Conservation (phyloP, 2,113 vertebrate species). For the Pelusios castaneus region DNA sequence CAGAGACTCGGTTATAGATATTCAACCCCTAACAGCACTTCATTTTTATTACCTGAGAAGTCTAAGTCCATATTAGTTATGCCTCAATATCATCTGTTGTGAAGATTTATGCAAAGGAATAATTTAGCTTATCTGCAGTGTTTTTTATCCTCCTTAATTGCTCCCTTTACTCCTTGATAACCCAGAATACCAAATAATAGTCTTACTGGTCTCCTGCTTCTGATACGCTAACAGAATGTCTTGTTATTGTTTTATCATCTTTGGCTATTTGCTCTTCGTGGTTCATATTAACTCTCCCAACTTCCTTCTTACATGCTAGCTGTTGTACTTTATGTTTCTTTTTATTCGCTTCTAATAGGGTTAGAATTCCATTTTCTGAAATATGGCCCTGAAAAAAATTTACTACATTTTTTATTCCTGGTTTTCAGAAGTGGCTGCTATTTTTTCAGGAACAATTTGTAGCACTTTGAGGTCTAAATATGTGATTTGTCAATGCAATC, state of each 20-base stretch:
- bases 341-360: not conserved
- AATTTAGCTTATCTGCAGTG: not conserved
- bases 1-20: not conserved
- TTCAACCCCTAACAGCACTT: not conserved
- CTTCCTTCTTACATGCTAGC: not conserved
- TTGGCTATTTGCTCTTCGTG: not conserved
- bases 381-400: not conserved
- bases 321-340: not conserved
- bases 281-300: not conserved
- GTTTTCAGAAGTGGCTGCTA: not conserved
- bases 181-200: not conserved
- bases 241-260: not conserved
- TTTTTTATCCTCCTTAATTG: not conserved
- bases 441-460: not conserved
- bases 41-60: not conserved
- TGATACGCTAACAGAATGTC: not conserved
- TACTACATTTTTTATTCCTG: not conserved
- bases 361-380: not conserved
- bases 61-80: fast-evolving
- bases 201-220: not conserved
- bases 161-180: not conserved
- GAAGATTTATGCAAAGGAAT: not conserved
- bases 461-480: not conserved
- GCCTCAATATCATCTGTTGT: not conserved
- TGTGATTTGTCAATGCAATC: not conserved